phyloP scores from a whole-genome alignment of 2,888 invertebrate species.

The Escarpia spicata region DNA sequence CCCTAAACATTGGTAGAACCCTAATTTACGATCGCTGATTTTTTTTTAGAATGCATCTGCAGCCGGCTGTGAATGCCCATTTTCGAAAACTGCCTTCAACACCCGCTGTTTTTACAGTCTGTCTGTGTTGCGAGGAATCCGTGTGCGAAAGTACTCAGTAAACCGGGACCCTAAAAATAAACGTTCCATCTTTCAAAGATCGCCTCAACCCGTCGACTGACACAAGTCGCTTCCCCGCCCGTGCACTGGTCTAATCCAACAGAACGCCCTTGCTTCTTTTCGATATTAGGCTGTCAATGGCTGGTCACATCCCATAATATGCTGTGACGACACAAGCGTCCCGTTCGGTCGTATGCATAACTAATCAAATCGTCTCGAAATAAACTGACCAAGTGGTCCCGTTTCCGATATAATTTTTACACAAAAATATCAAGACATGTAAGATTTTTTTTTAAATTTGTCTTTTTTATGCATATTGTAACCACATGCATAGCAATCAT shows the following conservation, averaged over 20 bases:
- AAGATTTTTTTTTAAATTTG: too few species aligned
- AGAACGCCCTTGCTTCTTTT: neutral
- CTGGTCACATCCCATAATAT: neutral
- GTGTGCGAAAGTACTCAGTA: neutral
- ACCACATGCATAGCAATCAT: too few species aligned
- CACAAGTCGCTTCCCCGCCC: neutral
- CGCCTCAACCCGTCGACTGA: neutral
- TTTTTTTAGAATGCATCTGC: neutral
- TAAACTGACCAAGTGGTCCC: too few species aligned
- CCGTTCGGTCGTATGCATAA: neutral
- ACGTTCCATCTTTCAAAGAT: too few species aligned
- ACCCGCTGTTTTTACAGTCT: neutral
- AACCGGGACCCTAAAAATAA: neutral
- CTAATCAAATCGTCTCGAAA: too few species aligned
- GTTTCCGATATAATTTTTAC: too few species aligned
- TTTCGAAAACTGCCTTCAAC: neutral
- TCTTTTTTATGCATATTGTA: too few species aligned
- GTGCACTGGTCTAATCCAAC: too few species aligned
- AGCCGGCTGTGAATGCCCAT: neutral
- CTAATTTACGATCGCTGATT: neutral
- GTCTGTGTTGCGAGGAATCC: neutral
- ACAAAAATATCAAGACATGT: too few species aligned
- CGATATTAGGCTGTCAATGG: neutral
- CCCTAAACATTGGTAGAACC: neutral
- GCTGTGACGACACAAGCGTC: neutral